Evolutionary conservation across 2,797 vertebrate species (phyloP), one percentile per base, ranked within the genome.

Genomic region (Acridotheres tristis): DNA sequence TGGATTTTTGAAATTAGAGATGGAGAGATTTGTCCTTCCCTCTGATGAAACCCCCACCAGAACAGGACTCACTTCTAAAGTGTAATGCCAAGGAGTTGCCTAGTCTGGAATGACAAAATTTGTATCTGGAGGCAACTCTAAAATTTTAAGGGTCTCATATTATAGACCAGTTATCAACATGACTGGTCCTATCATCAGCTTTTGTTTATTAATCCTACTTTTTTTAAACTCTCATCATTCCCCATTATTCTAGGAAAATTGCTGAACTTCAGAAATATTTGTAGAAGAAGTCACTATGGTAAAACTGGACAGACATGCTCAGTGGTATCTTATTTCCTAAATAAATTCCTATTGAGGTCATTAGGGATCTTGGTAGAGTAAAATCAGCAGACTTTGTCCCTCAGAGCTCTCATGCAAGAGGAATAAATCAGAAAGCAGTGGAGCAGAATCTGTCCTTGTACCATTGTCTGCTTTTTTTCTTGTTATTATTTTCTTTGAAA

Each of bases 401-500:
- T 67, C 77, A 67, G 45, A 86, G 80, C 53, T 89, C 62, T 86
- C 83, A 81, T 30, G 45, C 58, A 85, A 61, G 48, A 83, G 30
- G 45, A 93, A 88, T 72, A 81, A 88, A 91, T 81, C 89, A 81
- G 66, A 89, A 91, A 75, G 36, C 69, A 88, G 43, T 76, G 69
- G 11, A 85, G 66, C 73, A 88, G 76, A 96, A 92, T 66, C 58
- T 75, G 36, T 58, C 90, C 61, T 69, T 71, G 34, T 75, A 69
- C 63, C 68, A 91, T 80, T 68, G 47, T 83, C 53, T 76, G 67
- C 7, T 12, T 45, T 78, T 66, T 76, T 71, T 9, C 22, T 85
- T 72, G 32, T 43, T 95, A 36, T 63, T 94, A 76, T 87, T 95
- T 94, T 85, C 63, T 86, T 85, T 82, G 83, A 90, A 89, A 90